Conservation (phyloP, 2,888 invertebrate genomes). For the Archips crataeganus region DNA sequence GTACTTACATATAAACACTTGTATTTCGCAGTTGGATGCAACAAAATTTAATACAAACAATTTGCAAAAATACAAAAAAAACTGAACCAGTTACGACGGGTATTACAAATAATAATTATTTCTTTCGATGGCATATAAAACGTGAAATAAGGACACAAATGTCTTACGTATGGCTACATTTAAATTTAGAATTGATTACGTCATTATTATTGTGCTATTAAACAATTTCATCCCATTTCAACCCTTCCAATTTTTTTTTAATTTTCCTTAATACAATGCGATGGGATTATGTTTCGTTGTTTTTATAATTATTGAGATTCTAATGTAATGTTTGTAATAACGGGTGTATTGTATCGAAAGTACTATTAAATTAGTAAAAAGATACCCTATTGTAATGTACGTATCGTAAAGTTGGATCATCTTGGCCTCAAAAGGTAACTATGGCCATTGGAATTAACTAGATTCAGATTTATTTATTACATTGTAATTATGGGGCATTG, state of each 20-base stretch:
- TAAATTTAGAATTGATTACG: neutral
- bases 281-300: conserved; percentile 39
- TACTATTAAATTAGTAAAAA: neutral
- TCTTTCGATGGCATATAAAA: neutral
- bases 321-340: conserved; percentile 14
- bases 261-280: conserved; percentile 27
- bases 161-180: neutral
- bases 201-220: neutral
- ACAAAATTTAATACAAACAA: neutral
- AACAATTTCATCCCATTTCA: conserved; percentile 7
- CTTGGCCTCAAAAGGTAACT: too few species aligned
- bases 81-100: too few species aligned
- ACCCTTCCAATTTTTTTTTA: conserved; percentile 13
- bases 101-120: too few species aligned
- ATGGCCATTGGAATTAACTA: too few species aligned
- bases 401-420: too few species aligned
- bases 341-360: neutral
- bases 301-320: conserved; percentile 37
- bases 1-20: conserved; percentile 23
- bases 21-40: neutral
- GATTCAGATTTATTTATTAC: too few species aligned
- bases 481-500: too few species aligned
- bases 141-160: neutral
- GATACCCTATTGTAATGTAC: neutral
- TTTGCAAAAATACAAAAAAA: neutral